Conservation (phyloP, 2,888 invertebrate genomes). For the Glaucopsyche alexis region DNA sequence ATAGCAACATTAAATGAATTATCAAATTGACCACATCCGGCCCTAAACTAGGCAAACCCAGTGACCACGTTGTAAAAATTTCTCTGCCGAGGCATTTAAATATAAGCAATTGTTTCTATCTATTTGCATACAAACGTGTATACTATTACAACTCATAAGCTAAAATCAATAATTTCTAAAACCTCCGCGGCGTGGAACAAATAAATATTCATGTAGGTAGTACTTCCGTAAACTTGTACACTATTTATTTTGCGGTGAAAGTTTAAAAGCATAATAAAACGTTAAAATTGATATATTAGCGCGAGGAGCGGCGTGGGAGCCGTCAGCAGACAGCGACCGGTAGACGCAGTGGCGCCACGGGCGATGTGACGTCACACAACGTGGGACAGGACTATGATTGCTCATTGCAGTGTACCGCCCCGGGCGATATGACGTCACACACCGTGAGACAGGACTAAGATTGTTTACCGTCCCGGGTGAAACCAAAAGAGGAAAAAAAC, state of each 20-base stretch:
- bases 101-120: not conserved
- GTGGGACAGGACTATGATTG: not conserved
- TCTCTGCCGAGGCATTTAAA: not conserved
- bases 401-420: too few species aligned
- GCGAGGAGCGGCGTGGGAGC: slow-evolving; percentile 40
- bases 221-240: slow-evolving; percentile 50
- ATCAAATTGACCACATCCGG: not conserved
- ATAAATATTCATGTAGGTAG: slow-evolving; percentile 48
- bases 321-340: slow-evolving; percentile 42
- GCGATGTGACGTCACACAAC: slow-evolving; percentile 36
- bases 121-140: slow-evolving; percentile 25
- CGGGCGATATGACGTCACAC: too few species aligned
- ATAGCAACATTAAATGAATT: not conserved
- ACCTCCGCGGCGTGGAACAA: slow-evolving; percentile 38
- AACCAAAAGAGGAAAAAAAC: too few species aligned
- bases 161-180: slow-evolving; percentile 31
- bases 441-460: too few species aligned
- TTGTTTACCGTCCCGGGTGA: too few species aligned
- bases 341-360: slow-evolving; percentile 49
- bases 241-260: slow-evolving; percentile 62
- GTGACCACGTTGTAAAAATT: slow-evolving; percentile 3
- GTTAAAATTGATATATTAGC: slow-evolving; percentile 54
- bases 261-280: slow-evolving; percentile 54
- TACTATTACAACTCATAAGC: slow-evolving; percentile 16
- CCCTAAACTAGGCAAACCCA: not conserved